Percentiles rank a stretch among this genome's conserved stretches.
Conservation (phyloP, 2,797 vertebrate genomes). For the Geotrypetes seraphini region DNA sequence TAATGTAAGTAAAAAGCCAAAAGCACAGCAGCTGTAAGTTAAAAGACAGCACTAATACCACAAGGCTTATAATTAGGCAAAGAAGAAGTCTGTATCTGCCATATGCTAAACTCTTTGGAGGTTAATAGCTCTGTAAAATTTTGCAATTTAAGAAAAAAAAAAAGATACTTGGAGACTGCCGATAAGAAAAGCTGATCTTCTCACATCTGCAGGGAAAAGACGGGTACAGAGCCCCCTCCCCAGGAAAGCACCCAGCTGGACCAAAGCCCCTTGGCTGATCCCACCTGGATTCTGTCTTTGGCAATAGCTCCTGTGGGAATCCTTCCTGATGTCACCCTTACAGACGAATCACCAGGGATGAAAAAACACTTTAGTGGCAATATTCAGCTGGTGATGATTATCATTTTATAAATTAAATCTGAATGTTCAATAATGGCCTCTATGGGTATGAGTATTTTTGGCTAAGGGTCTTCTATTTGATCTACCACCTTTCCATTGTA, state of each 20-base stretch:
- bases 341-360: no score
- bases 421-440: no score
- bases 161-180: constrained; percentile 48
- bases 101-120: constrained; percentile 62
- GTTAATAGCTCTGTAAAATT: constrained; percentile 63
- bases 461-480: no score
- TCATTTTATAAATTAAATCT: no score
- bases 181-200: constrained; percentile 25
- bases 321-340: no score
- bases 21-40: constrained; percentile 56
- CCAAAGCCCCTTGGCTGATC: neutral
- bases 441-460: no score
- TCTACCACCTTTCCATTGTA: no score
- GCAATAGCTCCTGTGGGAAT: no score
- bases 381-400: no score
- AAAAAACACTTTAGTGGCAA: no score
- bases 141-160: constrained; percentile 54
- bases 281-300: no score
- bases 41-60: constrained; percentile 61
- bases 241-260: neutral
- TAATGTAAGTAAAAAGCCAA: constrained; percentile 53
- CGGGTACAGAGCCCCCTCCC: no score
- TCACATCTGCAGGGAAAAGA: neutral
- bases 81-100: constrained; percentile 53
- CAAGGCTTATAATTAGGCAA: constrained; percentile 58